Base-by-base conservation (phyloP, 2,113 vertebrate species). In the Ranitomeya imitator region DNA sequence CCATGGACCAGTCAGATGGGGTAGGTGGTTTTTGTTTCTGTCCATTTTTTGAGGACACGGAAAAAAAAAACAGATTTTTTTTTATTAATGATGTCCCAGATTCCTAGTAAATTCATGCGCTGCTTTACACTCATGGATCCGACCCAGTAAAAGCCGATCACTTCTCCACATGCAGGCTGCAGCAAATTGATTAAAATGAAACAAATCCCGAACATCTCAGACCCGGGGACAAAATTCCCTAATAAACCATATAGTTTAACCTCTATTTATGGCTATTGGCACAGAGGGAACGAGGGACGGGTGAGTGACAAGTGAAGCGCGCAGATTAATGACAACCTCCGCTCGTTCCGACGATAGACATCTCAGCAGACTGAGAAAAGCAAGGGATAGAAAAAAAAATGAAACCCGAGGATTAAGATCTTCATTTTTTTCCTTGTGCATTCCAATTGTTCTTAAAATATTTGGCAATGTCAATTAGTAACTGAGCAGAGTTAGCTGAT, bases 401-500 rank as follows among this genome's bases (percentile, higher is more conserved):
- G 95, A 97, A 97, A 94, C 97, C 95, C 93, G 94, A 94, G 97
- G 97, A 99, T 99, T 98, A 98, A 99, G 97, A 97, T 99, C 97
- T 98, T 96, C 93, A 91, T 93, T 95, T 93, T 92, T 92, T 96
- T 95, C 37, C 95, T 95, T 95, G 93, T 96, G 96, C 97, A 99
- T 99, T 99, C 97, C 98, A 98, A 98, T 99, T 99, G 98, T 99
- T 99, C 98, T 99, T 99, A 99, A 99, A 99, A 99, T 99, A 99
- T 99, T 99, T 99, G 98, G 98, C 98, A 99, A 97, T 99, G 98
- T 99, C 98, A 99, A 99, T 99, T 99, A 99, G 98, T 99, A 99
- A 99, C 97, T 98, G 98, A 99, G 98, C 98, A 97, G 97, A 98
- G 97, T 97, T 98, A 96, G 97, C 98, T 98, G 97, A 99, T 98